phyloP scores from a whole-genome alignment of 2,797 vertebrate genomes.

The Myripristis murdjan region DNA sequence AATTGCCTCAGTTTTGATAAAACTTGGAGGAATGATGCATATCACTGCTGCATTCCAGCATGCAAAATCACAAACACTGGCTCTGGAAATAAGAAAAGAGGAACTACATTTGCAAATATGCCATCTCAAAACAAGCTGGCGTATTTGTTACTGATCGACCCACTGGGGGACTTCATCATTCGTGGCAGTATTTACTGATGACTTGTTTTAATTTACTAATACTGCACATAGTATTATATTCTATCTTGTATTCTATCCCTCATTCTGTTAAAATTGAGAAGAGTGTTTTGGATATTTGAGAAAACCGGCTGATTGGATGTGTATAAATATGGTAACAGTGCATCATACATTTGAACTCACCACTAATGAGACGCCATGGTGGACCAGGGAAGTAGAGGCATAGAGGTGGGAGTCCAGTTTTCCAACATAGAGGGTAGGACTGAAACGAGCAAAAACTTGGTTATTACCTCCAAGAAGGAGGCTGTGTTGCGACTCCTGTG shows the following conservation, averaged over 20 bases:
- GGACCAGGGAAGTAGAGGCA: conserved; percentile 92
- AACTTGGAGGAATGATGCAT: too few relatives aligned
- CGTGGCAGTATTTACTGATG: too few relatives aligned
- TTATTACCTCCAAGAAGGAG: neutral
- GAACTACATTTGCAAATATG: too few relatives aligned
- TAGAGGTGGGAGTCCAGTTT: conserved; percentile 93
- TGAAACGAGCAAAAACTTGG: conserved; percentile 58
- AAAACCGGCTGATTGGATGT: neutral
- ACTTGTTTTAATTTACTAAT: neutral
- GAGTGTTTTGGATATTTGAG: neutral
- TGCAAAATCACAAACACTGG: too few relatives aligned
- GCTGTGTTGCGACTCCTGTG: neutral
- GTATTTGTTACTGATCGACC: too few relatives aligned
- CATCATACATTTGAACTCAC: conserved; percentile 81
- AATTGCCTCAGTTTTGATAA: too few relatives aligned
- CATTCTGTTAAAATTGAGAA: neutral
- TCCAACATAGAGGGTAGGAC: conserved; percentile 94
- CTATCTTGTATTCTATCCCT: neutral
- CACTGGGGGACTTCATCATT: too few relatives aligned
- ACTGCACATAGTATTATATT: too few relatives aligned
- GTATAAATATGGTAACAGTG: neutral
- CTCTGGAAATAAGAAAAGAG: too few relatives aligned
- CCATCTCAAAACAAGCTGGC: too few relatives aligned
- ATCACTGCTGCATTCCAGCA: too few relatives aligned
- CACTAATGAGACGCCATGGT: conserved; percentile 92